A percentile compares a stretch with the other conserved stretches of the same genome.
Evolutionary conservation across 2,888 invertebrate genomes (phyloP).

Genomic region (Patella pellucida): DNA sequence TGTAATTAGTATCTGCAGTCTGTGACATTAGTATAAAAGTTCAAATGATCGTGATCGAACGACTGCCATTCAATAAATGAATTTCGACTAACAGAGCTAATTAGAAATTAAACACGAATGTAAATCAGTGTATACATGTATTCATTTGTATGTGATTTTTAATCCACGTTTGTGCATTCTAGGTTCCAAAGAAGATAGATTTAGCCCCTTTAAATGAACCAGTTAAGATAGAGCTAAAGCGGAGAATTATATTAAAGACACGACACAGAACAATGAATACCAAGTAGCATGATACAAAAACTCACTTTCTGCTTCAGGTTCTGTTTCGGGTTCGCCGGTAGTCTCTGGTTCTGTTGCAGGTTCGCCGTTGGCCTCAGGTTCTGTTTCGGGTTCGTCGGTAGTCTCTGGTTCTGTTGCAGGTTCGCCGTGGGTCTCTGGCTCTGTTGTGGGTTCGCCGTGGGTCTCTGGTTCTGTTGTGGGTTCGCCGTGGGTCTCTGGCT

Average conservation of each 20-base stretch:
- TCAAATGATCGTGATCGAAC: too few species aligned
- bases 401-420: conserved; percentile 26
- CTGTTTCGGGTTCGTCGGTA: background rate
- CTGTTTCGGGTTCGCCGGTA: conserved; percentile 10
- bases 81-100: too few species aligned
- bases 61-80: too few species aligned
- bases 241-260: background rate
- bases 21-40: too few species aligned
- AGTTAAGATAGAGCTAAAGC: background rate
- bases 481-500: conserved; percentile 51
- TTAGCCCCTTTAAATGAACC: too few species aligned
- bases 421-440: background rate
- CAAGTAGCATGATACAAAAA: too few species aligned
- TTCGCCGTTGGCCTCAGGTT: conserved; percentile 20
- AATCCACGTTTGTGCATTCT: too few species aligned
- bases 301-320: conserved; percentile 22
- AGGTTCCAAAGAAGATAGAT: too few species aligned
- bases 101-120: too few species aligned
- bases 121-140: too few species aligned
- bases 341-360: background rate
- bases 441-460: conserved; percentile 13
- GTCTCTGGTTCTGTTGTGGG: conserved; percentile 59
- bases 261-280: background rate
- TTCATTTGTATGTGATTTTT: too few species aligned
- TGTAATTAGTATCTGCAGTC: too few species aligned